A percentile compares a stretch with the other conserved stretches of the same genome.
These are phyloP conservation scores for Isaurus tuberculatus DNA, from an alignment of 92 coral and sea anemone genomes.

Conservation along the genomic window DNA sequence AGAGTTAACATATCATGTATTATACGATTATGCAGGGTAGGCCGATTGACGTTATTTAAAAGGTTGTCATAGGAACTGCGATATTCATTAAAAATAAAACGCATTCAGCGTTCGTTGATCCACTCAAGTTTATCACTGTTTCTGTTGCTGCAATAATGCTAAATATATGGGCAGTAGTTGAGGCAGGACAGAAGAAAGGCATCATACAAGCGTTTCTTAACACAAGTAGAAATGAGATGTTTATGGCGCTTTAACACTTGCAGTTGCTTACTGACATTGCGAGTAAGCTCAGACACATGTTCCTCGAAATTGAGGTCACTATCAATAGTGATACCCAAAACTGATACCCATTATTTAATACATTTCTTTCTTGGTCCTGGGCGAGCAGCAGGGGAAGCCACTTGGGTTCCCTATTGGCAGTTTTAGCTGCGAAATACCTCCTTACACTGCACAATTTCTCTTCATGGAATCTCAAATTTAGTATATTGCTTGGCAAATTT, in stretches of 20 bases:
- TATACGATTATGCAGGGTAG: constrained; percentile 1
- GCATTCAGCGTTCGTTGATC: constrained; percentile 59
- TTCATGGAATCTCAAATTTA: neutral
- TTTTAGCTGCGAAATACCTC: neutral
- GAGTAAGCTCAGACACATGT: neutral
- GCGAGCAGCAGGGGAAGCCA: neutral
- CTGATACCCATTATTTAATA: too few relatives aligned
- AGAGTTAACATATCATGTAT: constrained; percentile 27
- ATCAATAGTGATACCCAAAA: too few relatives aligned
- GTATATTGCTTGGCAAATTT: constrained; percentile 2
- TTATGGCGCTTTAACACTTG: too few relatives aligned
- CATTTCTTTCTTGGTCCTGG: neutral
- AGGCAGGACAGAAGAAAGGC: constrained; percentile 64
- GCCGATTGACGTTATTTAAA: neutral
- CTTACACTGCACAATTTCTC: neutral
- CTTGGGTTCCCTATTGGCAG: neutral
- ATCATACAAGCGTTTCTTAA: constrained; percentile 58
- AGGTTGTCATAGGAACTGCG: constrained; percentile 38
- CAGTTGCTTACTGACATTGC: too few relatives aligned
- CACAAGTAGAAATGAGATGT: too few relatives aligned
- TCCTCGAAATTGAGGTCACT: too few relatives aligned
- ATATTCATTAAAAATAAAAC: constrained; percentile 63
- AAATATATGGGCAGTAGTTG: constrained; percentile 55
- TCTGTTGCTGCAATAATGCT: constrained; percentile 16
- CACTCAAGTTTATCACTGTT: constrained; percentile 63